These are phyloP conservation scores for Sitta europaea DNA, from an alignment of 2,113 vertebrate genomes.

Conservation along the genomic window DNA sequence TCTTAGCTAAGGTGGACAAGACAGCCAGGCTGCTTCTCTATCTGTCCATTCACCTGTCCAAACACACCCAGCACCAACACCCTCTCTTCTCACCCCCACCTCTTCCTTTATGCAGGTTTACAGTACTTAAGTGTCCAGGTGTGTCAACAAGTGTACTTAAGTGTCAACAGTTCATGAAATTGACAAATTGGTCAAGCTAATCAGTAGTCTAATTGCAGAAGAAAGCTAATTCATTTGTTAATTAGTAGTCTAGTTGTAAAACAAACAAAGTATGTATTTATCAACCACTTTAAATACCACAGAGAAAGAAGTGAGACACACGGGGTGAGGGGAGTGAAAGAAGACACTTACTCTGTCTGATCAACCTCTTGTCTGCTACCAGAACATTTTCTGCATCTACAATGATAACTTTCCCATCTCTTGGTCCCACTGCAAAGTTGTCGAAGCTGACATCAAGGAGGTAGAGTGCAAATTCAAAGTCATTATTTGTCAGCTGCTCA, in stretches of 20 bases:
- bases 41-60: not conserved
- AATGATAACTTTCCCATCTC: constrained; percentile 96
- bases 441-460: constrained; percentile 98
- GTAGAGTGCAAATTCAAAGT: constrained; percentile 99
- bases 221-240: not conserved
- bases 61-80: fast-evolving
- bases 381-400: constrained; percentile 98
- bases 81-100: not conserved
- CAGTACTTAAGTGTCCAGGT: not conserved
- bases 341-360: constrained; percentile 92
- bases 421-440: constrained; percentile 96
- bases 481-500: constrained; percentile 98
- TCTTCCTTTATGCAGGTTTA: not conserved
- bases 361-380: constrained; percentile 95
- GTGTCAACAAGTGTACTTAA: too few relatives aligned
- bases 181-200: not conserved
- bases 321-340: not conserved
- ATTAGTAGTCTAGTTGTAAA: not conserved
- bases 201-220: not conserved
- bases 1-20: not conserved
- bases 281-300: not conserved
- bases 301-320: not conserved
- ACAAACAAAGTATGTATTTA: not conserved
- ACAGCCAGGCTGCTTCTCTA: not conserved
- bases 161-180: not conserved